Evolutionary conservation across 1,140 invertebrate genomes (phyloP).

Genomic region (Pomacea maculata): DNA sequence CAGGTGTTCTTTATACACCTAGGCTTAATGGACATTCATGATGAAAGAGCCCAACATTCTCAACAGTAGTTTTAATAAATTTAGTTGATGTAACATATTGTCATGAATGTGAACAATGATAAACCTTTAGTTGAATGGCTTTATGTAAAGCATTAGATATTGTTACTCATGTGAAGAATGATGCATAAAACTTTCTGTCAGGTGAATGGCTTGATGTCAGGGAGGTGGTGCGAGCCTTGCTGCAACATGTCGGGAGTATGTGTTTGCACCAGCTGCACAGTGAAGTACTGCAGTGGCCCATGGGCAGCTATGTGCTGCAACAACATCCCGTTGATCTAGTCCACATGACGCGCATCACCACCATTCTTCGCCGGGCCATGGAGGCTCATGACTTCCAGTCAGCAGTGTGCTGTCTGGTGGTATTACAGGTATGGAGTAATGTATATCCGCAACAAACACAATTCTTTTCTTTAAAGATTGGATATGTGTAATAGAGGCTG

Average conservation of each 20-base stretch:
- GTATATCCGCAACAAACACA: background rate
- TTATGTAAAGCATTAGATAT: too few relatives aligned
- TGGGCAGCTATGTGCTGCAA: conserved; percentile 46
- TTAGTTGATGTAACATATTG: too few relatives aligned
- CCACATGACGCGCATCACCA: conserved; percentile 52
- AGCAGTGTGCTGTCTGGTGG: conserved; percentile 54
- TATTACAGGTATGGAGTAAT: conserved; percentile 53
- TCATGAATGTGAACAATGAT: too few relatives aligned
- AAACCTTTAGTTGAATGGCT: too few relatives aligned
- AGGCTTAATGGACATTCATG: too few relatives aligned
- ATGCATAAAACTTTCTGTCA: background rate
- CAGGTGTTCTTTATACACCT: too few relatives aligned
- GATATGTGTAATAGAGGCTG: background rate
- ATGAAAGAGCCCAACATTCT: too few relatives aligned
- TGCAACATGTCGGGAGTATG: conserved; percentile 61
- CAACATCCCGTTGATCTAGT: conserved; percentile 51
- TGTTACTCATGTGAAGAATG: too few relatives aligned
- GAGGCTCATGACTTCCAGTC: conserved; percentile 44
- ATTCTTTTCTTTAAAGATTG: too few relatives aligned
- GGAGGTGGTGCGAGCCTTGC: conserved; percentile 45
- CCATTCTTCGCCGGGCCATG: conserved; percentile 58
- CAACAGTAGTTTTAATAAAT: too few relatives aligned
- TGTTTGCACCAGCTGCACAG: conserved; percentile 58
- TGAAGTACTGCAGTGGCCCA: conserved; percentile 44
- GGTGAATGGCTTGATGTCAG: conserved; percentile 28